phyloP scores from a whole-genome alignment of 2,888 invertebrate species.

The Yponomeuta malinellus region DNA sequence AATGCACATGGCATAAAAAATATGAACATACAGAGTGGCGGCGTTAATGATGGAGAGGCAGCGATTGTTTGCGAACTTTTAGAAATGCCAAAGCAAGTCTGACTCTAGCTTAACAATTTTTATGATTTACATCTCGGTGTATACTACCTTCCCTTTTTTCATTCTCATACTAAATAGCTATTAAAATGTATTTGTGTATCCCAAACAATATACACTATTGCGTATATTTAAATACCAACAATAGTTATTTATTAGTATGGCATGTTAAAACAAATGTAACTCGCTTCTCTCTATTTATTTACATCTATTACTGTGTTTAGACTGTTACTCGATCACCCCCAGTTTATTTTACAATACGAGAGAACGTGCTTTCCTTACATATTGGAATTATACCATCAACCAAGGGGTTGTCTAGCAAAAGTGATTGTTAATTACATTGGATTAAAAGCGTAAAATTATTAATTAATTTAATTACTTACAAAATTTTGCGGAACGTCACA shows the following conservation, averaged over 20 bases:
- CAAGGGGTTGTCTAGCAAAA: background rate
- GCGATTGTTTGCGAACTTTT: too few relatives aligned
- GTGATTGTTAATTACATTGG: too few relatives aligned
- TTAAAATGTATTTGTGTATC: slow-evolving; percentile 39
- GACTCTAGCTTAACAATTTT: slow-evolving; percentile 16
- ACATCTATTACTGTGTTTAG: background rate
- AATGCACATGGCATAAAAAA: too few relatives aligned
- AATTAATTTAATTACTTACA: too few relatives aligned
- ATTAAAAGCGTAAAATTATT: too few relatives aligned
- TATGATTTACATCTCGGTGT: slow-evolving; percentile 12
- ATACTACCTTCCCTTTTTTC: slow-evolving; percentile 18
- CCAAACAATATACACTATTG: slow-evolving; percentile 18
- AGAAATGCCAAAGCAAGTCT: background rate
- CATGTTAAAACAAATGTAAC: slow-evolving; percentile 14
- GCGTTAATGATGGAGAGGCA: too few relatives aligned
- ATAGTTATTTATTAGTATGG: slow-evolving; percentile 14
- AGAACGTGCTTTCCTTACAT: background rate
- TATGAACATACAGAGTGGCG: background rate
- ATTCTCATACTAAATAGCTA: slow-evolving; percentile 42
- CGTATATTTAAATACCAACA: slow-evolving; percentile 15
- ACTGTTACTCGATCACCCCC: background rate
- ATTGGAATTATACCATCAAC: background rate
- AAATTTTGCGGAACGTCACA: too few relatives aligned
- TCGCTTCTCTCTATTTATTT: slow-evolving; percentile 12
- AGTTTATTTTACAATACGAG: background rate